phyloP scores from a whole-genome alignment of 2,113 vertebrate species.

The Aegotheles bennettii region DNA sequence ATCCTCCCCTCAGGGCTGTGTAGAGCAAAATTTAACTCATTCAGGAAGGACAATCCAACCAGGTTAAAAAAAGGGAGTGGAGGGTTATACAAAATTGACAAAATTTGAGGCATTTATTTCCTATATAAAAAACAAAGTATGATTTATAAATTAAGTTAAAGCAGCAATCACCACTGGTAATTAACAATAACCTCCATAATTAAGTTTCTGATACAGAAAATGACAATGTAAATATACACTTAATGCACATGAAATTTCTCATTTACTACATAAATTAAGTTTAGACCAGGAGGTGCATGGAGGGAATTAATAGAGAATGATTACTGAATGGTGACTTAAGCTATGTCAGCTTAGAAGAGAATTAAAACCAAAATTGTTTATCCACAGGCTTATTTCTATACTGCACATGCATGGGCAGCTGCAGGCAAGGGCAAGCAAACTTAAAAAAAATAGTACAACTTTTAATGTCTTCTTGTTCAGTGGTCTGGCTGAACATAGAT shows the following conservation, averaged over 20 bases:
- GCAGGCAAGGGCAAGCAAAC: conserved; percentile 73
- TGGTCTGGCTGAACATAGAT: conserved; percentile 59
- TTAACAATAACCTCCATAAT: conserved; percentile 73
- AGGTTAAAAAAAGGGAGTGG: conserved; percentile 57
- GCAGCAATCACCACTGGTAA: conserved; percentile 71
- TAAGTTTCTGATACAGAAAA: conserved; percentile 81
- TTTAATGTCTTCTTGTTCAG: conserved; percentile 48
- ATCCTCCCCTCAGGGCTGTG: conserved; percentile 72
- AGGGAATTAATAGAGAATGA: conserved; percentile 38
- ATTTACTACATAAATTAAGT: conserved; percentile 73
- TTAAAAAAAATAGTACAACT: conserved; percentile 51
- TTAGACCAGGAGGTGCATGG: conserved; percentile 53
- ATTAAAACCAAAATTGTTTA: conserved; percentile 55
- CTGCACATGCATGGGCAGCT: conserved; percentile 73
- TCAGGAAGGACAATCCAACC: conserved; percentile 65
- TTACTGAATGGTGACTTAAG: conserved; percentile 67
- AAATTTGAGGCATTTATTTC: conserved; percentile 70
- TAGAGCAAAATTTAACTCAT: conserved; percentile 74
- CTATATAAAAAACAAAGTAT: conserved; percentile 67
- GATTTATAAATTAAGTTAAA: conserved; percentile 70
- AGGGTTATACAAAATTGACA: conserved; percentile 73
- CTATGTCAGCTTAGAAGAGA: conserved; percentile 56
- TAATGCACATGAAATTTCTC: conserved; percentile 69
- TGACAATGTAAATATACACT: conserved; percentile 76
- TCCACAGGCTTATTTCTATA: conserved; percentile 66